Conservation (phyloP, 2,113 vertebrate genomes). For the Saccopteryx bilineata region DNA sequence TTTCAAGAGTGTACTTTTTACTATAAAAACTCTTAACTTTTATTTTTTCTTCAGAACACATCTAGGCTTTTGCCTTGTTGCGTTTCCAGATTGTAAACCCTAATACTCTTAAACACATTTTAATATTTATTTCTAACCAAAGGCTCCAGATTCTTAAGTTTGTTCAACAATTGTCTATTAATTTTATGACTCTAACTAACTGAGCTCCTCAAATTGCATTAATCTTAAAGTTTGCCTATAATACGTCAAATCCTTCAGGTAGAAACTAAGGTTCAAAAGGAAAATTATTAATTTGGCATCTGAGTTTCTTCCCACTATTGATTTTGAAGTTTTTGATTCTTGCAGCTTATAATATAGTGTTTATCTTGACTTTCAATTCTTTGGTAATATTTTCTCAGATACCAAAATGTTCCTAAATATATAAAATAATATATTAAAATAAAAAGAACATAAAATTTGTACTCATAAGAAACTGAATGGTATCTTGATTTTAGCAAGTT, state of each 20-base stretch:
- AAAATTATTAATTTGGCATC: neutral
- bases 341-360: neutral
- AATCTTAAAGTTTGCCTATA: neutral
- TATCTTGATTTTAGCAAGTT: neutral
- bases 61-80: neutral
- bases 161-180: neutral
- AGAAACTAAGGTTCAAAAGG: neutral
- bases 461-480: neutral
- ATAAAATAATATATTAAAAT: neutral
- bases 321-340: neutral
- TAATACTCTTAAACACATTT: neutral
- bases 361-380: neutral
- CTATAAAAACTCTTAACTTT: neutral
- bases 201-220: neutral
- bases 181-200: neutral
- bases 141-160: neutral
- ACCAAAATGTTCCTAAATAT: neutral
- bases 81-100: neutral
- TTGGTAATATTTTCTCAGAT: neutral
- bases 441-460: neutral
- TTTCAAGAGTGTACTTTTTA: neutral
- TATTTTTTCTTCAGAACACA: neutral
- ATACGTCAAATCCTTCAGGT: neutral
- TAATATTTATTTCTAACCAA: neutral
- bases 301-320: neutral